phyloP scores from a whole-genome alignment of 2,113 vertebrate genomes.

The Chloropsis cyanopogon region DNA sequence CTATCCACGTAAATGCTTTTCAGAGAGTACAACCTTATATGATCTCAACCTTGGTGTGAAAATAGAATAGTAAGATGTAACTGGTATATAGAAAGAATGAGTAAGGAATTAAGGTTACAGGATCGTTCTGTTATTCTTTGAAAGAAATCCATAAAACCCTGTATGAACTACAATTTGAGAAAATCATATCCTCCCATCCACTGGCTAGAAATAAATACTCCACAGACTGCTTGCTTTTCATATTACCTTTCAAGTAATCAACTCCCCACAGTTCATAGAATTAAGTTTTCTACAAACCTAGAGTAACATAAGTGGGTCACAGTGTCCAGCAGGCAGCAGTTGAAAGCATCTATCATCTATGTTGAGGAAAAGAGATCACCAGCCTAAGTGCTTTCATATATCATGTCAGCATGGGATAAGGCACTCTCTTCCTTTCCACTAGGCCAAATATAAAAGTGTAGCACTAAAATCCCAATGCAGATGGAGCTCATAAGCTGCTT shows the following conservation, averaged over 20 bases:
- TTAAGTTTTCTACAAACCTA: background rate
- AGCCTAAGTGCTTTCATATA: background rate
- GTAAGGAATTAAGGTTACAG: background rate
- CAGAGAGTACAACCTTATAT: background rate
- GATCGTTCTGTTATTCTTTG: background rate
- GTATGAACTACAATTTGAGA: background rate
- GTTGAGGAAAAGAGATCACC: background rate
- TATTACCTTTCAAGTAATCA: background rate
- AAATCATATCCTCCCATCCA: background rate
- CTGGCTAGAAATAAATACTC: background rate
- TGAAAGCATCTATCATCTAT: background rate
- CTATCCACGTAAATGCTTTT: background rate
- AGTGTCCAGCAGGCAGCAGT: background rate
- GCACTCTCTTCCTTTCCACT: background rate
- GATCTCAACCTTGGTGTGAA: background rate
- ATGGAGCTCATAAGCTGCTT: background rate
- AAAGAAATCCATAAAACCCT: background rate
- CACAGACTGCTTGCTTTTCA: background rate
- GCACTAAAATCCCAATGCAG: background rate
- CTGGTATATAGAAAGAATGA: background rate
- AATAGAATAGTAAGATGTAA: background rate
- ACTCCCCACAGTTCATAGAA: background rate
- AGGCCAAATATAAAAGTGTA: background rate
- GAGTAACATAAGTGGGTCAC: background rate
- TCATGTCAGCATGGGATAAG: background rate